phyloP scores from a whole-genome alignment of 1,140 invertebrate genomes.

The Habropoda laboriosa region DNA sequence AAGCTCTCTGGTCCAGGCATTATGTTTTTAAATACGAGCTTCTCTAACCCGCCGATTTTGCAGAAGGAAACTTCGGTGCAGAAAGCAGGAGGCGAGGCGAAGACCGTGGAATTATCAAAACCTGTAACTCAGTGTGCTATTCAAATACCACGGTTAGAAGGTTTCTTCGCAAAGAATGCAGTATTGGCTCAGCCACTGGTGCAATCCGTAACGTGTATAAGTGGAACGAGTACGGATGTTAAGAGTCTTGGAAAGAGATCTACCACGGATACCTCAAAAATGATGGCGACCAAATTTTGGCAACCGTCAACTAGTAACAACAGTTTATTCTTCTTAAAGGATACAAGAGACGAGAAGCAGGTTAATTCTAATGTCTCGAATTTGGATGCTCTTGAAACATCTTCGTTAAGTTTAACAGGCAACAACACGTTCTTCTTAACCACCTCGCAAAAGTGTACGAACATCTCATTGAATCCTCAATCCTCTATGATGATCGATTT shows the following conservation, averaged over 20 bases:
- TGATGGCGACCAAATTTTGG: slow-evolving; percentile 47
- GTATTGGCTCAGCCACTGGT: not conserved
- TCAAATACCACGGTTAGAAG: slow-evolving; percentile 15
- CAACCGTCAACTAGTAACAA: slow-evolving; percentile 11
- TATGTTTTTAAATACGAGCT: slow-evolving; percentile 43
- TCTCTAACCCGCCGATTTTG: slow-evolving; percentile 28
- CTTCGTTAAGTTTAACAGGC: slow-evolving; percentile 1
- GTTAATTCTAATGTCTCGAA: not conserved
- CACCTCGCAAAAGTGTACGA: not conserved
- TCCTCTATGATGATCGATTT: slow-evolving; percentile 3
- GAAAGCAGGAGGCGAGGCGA: not conserved
- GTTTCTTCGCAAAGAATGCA: slow-evolving; percentile 16
- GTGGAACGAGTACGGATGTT: not conserved
- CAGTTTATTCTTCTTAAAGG: slow-evolving; percentile 22
- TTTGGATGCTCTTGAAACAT: not conserved
- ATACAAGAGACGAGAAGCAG: not conserved
- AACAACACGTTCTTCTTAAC: slow-evolving; percentile 16
- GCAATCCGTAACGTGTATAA: not conserved
- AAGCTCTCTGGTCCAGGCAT: slow-evolving; percentile 21
- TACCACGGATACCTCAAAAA: slow-evolving; percentile 18
- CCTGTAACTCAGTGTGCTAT: not conserved
- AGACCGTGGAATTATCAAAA: not conserved
- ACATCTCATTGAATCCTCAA: slow-evolving; percentile 12
- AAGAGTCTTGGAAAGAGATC: slow-evolving; percentile 22
- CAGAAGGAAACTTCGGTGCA: slow-evolving; percentile 39